Evolutionary conservation across 2,888 invertebrate species (phyloP), one percentile per base, ranked within the genome.

Genomic region (Clunio marinus): DNA sequence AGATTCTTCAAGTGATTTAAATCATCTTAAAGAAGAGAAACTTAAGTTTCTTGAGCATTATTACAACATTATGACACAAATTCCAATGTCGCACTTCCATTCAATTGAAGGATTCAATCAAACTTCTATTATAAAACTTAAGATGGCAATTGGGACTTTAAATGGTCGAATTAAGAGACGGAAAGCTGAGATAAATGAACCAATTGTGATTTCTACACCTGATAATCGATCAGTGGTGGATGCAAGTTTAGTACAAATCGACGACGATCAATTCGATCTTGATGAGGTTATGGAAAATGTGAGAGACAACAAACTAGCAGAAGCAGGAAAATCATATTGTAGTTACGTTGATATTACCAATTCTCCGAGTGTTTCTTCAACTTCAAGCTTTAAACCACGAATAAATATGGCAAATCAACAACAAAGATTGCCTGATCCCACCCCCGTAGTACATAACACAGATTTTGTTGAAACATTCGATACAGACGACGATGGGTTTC

Each of bases 351-450:
- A 63, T 28, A 25, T 63, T 3, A 51, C 20, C 10, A 20, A 51
- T 8, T 46, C 27, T 0, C 4, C 22, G 17, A 25, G 3, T 4
- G n/a, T n/a, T n/a, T 27, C 46, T 22, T n/a, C 46, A 1, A 46
- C 15, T 1, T 24, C 63, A 10, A 27, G n/a, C 8, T 63, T 63
- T 45, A 25, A 63, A 25, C 63, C 63, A 17, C 41, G 63, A 24
- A 45, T 63, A 7, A 63, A 63, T 22, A 63, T 63, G 63, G 20
- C 37, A 46, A 27, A 63, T 63, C 32, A 15, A 13, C 51, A 15
- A 4, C n/a, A 51, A 17, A n/a, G n/a, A 17, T 22, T 41, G 10
- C 41, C 41, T 3, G 3, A 10, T 10, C 10, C 41, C 15, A 10
- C 2, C 10, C 41, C 41, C 3, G n/a, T n/a, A n/a, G 41, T 3